phyloP scores from a whole-genome alignment of 2,888 invertebrate genomes.

The Apoderus coryli region DNA sequence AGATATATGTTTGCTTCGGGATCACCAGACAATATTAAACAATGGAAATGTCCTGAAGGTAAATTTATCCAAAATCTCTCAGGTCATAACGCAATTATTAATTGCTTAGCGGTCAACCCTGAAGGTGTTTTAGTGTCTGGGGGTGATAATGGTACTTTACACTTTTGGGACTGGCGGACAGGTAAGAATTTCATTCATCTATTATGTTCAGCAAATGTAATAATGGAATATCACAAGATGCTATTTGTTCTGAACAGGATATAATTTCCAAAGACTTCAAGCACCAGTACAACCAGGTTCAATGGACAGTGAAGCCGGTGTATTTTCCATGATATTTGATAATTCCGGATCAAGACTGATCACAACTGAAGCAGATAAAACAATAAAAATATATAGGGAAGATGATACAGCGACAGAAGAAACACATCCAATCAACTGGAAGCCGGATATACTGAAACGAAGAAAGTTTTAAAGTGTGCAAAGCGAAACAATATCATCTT shows the following conservation, averaged over 20 bases:
- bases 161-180: constrained; percentile 98
- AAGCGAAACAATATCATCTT: background rate
- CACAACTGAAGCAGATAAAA: constrained; percentile 97
- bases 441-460: constrained; percentile 88
- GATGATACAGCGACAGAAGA: constrained; percentile 95
- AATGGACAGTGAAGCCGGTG: constrained; percentile 97
- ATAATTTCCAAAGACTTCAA: constrained; percentile 86
- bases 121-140: constrained; percentile 96
- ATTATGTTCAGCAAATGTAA: background rate
- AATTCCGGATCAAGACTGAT: constrained; percentile 88
- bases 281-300: constrained; percentile 96
- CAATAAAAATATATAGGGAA: constrained; percentile 96
- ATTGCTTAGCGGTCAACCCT: constrained; percentile 87
- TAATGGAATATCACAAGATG: background rate
- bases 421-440: constrained; percentile 92
- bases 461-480: constrained; percentile 60
- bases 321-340: constrained; percentile 92
- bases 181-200: constrained; percentile 10
- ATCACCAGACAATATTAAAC: constrained; percentile 97
- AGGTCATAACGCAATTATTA: constrained; percentile 95
- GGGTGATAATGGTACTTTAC: constrained; percentile 94
- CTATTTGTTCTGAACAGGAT: constrained; percentile 46
- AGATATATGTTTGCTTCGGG: constrained; percentile 93
- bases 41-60: constrained; percentile 97
- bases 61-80: constrained; percentile 93